Percentiles rank a stretch among this genome's conserved stretches.
These are phyloP conservation scores for Chlorops oryzae DNA, from an alignment of 1,140 invertebrate genomes.

Conservation along the genomic window DNA sequence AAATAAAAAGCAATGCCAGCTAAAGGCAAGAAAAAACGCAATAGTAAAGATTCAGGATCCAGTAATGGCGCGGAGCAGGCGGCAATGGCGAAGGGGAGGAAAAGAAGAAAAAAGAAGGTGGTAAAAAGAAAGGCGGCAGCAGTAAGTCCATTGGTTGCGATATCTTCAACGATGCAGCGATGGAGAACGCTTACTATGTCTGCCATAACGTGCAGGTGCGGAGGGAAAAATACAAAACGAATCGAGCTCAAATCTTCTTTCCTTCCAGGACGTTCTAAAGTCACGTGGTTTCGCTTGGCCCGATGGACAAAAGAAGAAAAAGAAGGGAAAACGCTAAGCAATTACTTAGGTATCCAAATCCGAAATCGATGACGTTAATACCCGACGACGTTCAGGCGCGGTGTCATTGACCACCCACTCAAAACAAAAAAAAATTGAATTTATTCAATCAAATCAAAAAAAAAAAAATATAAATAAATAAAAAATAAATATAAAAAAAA, in stretches of 20 bases:
- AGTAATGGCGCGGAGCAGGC: constrained; percentile 45
- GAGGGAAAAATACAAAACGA: too few species aligned
- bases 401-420: too few species aligned
- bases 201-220: constrained; percentile 80
- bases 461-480: too few species aligned
- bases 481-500: too few species aligned
- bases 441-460: too few species aligned
- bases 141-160: constrained; percentile 64
- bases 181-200: constrained; percentile 82
- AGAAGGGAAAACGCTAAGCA: constrained; percentile 52
- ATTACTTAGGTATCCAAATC: too few species aligned
- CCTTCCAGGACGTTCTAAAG: constrained; percentile 48
- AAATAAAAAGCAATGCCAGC: constrained; percentile 33
- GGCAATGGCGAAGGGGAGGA: constrained; percentile 46
- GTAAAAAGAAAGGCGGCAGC: constrained; percentile 57
- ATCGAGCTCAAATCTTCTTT: not conserved
- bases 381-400: too few species aligned
- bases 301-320: constrained; percentile 74
- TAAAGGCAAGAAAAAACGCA: constrained; percentile 51
- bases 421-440: too few species aligned
- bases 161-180: constrained; percentile 77
- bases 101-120: constrained; percentile 41
- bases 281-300: constrained; percentile 77
- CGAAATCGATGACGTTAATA: too few species aligned
- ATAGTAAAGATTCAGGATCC: constrained; percentile 51